Evolutionary conservation across 2,888 invertebrate genomes (phyloP), one percentile per base, ranked within the genome.

Genomic region (Dasysyrphus albostriatus): DNA sequence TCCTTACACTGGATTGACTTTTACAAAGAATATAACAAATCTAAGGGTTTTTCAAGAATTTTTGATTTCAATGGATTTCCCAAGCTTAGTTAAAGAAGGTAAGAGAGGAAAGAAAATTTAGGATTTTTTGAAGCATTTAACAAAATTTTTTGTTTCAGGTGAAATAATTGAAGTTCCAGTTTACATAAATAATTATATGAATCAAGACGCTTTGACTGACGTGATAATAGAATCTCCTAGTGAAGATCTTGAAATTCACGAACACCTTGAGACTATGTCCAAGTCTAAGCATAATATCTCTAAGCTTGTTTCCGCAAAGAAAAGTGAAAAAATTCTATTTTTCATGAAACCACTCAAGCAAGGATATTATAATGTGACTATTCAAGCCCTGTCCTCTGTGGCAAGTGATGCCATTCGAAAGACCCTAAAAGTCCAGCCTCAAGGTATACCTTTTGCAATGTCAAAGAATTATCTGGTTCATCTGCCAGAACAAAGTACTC

Each of bases 101-200:
- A 54, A 73, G 5, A n/a, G n/a, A n/a, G n/a, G n/a, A n/a, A n/a
- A n/a, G 5, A n/a, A 39, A 9, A 49, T 3, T 10, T 10, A 4
- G 0, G 39, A 2, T 39, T 39, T 39, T 39, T 39, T 0, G 39
- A 14, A 42, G 1, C 14, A 5, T 5, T 5, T 12, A 10, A 1
- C 0, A 42, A 12, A 12, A 5, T 5, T 5, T 10, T 42, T 5
- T 1, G 2, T 49, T 75, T 9, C 9, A 88, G 88, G 69, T 24
- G 97, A 97, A 93, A 94, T 95, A 63, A 94, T 97, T 63, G 95
- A 95, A 0, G 93, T 97, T 77, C 95, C 96, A 79, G 94, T 95
- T 42, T 94, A 95, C 6, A 94, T 96, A 5, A 96, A 95, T 91
- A 97, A 97, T 91, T 96, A 97, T 90, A 93, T 95, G 93, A 94